These are phyloP conservation scores for Actenoides lindsayi DNA, from an alignment of 2,113 vertebrate species.

Conservation along the genomic window DNA sequence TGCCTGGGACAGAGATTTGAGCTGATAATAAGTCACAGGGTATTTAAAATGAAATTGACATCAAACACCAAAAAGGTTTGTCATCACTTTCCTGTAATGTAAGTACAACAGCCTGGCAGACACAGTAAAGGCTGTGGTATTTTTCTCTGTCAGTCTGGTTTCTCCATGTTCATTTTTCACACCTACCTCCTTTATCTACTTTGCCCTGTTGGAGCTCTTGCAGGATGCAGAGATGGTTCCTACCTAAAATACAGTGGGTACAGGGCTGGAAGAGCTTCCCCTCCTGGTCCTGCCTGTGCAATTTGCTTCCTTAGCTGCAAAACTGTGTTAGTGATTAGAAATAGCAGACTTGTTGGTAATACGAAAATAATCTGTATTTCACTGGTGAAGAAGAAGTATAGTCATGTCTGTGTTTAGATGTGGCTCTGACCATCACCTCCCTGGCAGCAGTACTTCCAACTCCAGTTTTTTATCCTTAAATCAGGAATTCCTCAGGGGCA, in stretches of 20 bases:
- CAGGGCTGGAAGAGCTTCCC: not conserved
- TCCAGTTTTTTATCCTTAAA: not conserved
- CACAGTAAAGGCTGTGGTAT: not conserved
- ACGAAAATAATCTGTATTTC: not conserved
- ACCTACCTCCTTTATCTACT: rapidly evolving
- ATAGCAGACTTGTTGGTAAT: not conserved
- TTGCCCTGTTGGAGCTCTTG: not conserved
- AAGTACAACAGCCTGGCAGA: not conserved
- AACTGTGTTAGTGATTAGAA: not conserved
- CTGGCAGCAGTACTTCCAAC: not conserved
- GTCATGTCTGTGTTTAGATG: not conserved
- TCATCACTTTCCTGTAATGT: not conserved
- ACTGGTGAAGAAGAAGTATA: not conserved
- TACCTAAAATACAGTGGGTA: not conserved
- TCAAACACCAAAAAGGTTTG: not conserved
- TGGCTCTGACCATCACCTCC: not conserved
- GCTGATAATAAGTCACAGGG: not conserved
- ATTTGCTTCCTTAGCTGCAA: not conserved
- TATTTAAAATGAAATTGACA: not conserved
- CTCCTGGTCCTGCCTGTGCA: not conserved
- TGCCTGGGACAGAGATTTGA: not conserved
- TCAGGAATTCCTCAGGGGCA: not conserved
- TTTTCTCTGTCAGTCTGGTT: not conserved
- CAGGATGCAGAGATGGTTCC: not conserved
- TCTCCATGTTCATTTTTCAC: not conserved